Conservation (phyloP, 2,113 vertebrate species). For the Pungitius pungitius region DNA sequence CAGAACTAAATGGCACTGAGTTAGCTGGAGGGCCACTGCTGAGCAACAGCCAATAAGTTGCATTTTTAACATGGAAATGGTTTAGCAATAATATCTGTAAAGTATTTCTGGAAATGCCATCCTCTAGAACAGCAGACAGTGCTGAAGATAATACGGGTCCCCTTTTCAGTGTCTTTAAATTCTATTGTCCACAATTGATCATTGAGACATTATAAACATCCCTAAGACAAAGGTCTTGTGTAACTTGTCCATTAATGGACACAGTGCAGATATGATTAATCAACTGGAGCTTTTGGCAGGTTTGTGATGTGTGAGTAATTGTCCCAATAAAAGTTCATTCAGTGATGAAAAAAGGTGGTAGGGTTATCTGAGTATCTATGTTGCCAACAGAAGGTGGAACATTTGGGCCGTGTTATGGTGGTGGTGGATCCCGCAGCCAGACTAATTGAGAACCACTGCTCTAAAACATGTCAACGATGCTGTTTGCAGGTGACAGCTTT, state of each 20-base stretch:
- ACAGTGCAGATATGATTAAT: constrained; percentile 56
- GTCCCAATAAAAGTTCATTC: constrained; percentile 28
- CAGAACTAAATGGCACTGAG: not conserved
- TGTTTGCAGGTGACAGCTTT: constrained; percentile 34
- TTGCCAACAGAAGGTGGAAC: no score
- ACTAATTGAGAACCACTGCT: not conserved
- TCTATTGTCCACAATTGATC: constrained; percentile 47
- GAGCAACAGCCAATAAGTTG: not conserved
- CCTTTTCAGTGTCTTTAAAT: constrained; percentile 16
- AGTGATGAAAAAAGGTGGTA: constrained; percentile 21
- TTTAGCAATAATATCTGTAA: not conserved
- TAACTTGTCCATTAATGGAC: constrained; percentile 36
- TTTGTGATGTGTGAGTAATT: constrained; percentile 50
- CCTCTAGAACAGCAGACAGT: not conserved
- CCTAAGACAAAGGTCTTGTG: constrained; percentile 29
- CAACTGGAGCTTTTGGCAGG: constrained; percentile 21
- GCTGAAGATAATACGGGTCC: not conserved
- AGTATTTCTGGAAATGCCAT: not conserved
- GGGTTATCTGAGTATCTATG: constrained; percentile 11
- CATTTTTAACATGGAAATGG: constrained; percentile 12
- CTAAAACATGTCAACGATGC: constrained; percentile 44
- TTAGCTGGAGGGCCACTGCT: no score
- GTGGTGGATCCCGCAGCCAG: no score
- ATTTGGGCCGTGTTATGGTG: no score
- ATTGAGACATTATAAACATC: constrained; percentile 33